A percentile compares a stretch with the other conserved stretches of the same genome.
phyloP scores from a whole-genome alignment of 2,888 invertebrate species.

The Erebia epiphron region DNA sequence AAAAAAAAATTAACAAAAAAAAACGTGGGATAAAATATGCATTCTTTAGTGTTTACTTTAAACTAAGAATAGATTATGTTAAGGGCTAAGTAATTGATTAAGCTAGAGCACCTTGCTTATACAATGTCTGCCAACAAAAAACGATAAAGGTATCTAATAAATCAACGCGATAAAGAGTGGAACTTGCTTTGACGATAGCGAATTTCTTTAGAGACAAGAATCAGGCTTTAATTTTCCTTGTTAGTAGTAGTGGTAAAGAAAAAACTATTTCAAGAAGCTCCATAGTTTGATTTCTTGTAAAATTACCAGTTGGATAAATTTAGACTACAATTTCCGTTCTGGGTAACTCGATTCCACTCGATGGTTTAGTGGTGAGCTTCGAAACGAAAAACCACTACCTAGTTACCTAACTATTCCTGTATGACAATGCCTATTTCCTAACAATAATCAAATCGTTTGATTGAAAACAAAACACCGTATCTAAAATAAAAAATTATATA shows the following conservation, averaged over 20 bases:
- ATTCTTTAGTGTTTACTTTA: conserved; percentile 43
- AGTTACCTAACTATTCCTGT: no score
- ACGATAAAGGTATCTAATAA: conserved; percentile 72
- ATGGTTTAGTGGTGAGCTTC: no score
- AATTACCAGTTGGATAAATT: not conserved
- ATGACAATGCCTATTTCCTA: no score
- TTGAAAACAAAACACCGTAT: no score
- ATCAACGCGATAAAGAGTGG: conserved; percentile 68
- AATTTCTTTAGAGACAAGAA: conserved; percentile 36
- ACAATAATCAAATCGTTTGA: no score
- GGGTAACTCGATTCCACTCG: no score
- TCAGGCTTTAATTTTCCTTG: not conserved
- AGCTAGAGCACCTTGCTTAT: conserved; percentile 60
- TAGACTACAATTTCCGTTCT: no score
- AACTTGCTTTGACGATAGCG: conserved; percentile 40
- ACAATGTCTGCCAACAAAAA: conserved; percentile 56
- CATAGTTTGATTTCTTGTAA: not conserved
- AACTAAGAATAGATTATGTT: conserved; percentile 59
- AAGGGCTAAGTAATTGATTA: conserved; percentile 67
- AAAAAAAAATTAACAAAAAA: no score
- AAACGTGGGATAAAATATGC: not conserved
- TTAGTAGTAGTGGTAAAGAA: not conserved
- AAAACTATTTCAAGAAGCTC: not conserved
- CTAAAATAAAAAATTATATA: no score
- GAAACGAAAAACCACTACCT: no score